A percentile compares a stretch with the other conserved stretches of the same genome.
Evolutionary conservation across 2,888 invertebrate genomes (phyloP).

Genomic region (Hypselothyrea guttata): DNA sequence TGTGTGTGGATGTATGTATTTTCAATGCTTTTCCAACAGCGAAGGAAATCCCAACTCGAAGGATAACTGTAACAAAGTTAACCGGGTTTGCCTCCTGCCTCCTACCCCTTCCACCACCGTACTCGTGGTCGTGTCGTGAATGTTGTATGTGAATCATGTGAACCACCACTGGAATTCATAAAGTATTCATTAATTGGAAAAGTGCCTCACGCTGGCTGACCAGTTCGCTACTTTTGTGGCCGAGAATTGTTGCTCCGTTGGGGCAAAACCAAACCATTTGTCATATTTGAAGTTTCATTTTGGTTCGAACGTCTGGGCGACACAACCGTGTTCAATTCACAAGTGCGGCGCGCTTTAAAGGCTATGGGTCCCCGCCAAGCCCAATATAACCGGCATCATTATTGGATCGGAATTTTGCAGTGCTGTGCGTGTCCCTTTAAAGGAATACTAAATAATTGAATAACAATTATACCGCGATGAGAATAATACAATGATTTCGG

Average conservation of each 20-base stretch:
- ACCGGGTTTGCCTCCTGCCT: no score
- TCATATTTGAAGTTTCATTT: constrained; percentile 77
- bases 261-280: constrained; percentile 70
- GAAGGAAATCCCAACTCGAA: constrained; percentile 14
- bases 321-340: constrained; percentile 63
- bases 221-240: constrained; percentile 14
- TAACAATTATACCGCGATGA: background rate
- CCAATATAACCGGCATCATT: constrained; percentile 38
- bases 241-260: constrained; percentile 14
- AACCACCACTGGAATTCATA: constrained; percentile 72
- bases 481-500: constrained; percentile 5
- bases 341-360: constrained; percentile 21
- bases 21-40: constrained; percentile 34
- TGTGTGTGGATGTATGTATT: constrained; percentile 20
- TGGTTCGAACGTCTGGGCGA: constrained; percentile 71
- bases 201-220: constrained; percentile 37
- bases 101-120: no score
- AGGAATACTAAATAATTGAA: constrained; percentile 12
- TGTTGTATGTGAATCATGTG: constrained; percentile 42
- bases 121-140: no score
- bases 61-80: constrained; percentile 7
- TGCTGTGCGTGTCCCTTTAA: constrained; percentile 59
- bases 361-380: constrained; percentile 38
- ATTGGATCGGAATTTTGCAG: constrained; percentile 15
- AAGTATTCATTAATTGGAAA: constrained; percentile 79